Percentiles rank a stretch among this genome's conserved stretches.
These are phyloP conservation scores for Centruroides sculpturatus DNA, from an alignment of 1,140 invertebrate genomes.

Conservation along the genomic window DNA sequence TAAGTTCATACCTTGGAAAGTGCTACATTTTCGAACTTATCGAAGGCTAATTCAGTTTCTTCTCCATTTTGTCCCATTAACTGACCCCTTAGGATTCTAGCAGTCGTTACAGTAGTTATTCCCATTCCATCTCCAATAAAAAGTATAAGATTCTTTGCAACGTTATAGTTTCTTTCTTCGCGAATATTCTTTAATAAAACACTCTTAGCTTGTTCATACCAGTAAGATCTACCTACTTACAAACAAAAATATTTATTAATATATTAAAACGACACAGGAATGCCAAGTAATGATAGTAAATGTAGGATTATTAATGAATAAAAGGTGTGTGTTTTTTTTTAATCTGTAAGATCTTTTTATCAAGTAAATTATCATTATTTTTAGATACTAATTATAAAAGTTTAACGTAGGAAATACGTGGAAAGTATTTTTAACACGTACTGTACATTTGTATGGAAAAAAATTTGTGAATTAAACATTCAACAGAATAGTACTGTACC, in stretches of 20 bases:
- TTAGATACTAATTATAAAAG: too few relatives aligned
- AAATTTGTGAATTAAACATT: too few relatives aligned
- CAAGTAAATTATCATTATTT: too few relatives aligned
- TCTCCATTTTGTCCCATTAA: slow-evolving; percentile 38
- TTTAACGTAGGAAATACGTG: too few relatives aligned
- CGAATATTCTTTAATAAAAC: not conserved
- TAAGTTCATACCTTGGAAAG: slow-evolving; percentile 51
- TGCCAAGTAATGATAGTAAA: too few relatives aligned
- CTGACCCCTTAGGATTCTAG: slow-evolving; percentile 40
- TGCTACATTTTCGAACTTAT: slow-evolving; percentile 66
- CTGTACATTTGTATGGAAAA: too few relatives aligned
- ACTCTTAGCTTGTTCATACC: slow-evolving; percentile 12
- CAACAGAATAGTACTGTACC: too few relatives aligned
- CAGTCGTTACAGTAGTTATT: slow-evolving; percentile 71
- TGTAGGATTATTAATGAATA: too few relatives aligned
- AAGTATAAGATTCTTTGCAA: slow-evolving; percentile 75
- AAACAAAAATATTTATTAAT: not conserved
- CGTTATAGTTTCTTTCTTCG: slow-evolving; percentile 24
- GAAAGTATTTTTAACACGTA: too few relatives aligned
- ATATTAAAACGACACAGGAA: too few relatives aligned
- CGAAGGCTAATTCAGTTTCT: slow-evolving; percentile 53
- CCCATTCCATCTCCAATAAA: slow-evolving; percentile 94
- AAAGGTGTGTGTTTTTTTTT: too few relatives aligned
- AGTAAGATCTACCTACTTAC: slow-evolving; percentile 8
- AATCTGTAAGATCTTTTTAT: too few relatives aligned